Evolutionary conservation across 2,113 vertebrate genomes (phyloP), one percentile per base, ranked within the genome.

Genomic region (Coptodon bakossiorum): DNA sequence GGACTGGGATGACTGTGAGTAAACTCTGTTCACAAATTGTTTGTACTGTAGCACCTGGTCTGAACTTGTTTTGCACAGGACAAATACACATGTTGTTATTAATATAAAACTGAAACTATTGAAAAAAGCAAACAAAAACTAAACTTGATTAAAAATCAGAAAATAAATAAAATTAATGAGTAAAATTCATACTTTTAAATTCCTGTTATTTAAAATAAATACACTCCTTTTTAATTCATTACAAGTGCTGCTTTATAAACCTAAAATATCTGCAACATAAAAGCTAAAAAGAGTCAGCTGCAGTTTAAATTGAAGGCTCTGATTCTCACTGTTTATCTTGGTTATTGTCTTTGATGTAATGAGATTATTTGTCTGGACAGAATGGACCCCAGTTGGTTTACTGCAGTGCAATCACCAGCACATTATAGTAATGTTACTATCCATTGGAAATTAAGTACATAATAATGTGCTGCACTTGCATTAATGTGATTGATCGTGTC

Each of bases 401-500:
- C 81, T 83, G 79, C 54, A 14, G 85, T 80, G 68, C 73, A 86
- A 81, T 93, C 90, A 86, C 68, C 81, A 80, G 82, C 82, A 81
- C 73, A 92, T 88, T 89, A 90, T 52, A 83, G 85, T 86, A 85
- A 91, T 82, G 78, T 48, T 85, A 16, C 81, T 87, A 85, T 92
- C 79, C 81, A 82, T 36, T 85, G 85, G 89, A 89, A 91, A 91
- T 90, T 90, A 91, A 52, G 89, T 85, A 79, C 84, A 81, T 90
- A 86, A 93, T 93, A 93, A 92, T 92, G 66, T 84, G 79, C 88
- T 83, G 73, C 82, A 76, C 82, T 90, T 85, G 80, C 89, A 92
- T 91, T 91, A 92, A 89, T 93, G 86, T 88, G 93, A 93, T 88
- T 87, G 91, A 93, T 89, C 87, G 59, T 66, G 84, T 92, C 81